Evolutionary conservation across 2,888 invertebrate species (phyloP).

Genomic region (Megastigmus dorsalis): DNA sequence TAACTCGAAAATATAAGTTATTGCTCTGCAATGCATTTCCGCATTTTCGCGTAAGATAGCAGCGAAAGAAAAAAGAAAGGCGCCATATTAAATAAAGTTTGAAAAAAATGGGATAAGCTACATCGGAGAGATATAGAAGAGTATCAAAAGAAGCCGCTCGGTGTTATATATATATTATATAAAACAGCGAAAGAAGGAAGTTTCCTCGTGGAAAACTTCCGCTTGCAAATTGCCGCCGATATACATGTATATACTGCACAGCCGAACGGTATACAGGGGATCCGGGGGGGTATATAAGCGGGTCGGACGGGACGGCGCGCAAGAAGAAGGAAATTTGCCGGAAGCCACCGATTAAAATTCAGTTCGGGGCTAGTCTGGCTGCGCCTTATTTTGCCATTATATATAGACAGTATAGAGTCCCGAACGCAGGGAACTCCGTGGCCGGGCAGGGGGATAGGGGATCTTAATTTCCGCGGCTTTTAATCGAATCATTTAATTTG

Average conservation of each 20-base stretch:
- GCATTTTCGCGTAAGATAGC: not conserved
- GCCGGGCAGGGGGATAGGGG: no score
- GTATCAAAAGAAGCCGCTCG: not conserved
- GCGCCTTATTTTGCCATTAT: no score
- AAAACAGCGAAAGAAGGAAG: not conserved
- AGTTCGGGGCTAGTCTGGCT: no score
- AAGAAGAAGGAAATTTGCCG: not conserved
- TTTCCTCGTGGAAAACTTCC: slow-evolving; percentile 1
- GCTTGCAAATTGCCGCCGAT: not conserved
- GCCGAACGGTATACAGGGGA: no score
- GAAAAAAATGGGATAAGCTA: not conserved
- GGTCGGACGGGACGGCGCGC: not conserved
- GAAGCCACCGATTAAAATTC: slow-evolving; percentile 30
- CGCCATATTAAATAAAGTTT: slow-evolving; percentile 17
- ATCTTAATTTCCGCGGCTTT: slow-evolving; percentile 65
- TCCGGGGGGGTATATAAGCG: no score
- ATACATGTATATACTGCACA: not conserved
- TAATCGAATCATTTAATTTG: slow-evolving; percentile 72
- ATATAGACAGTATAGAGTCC: no score
- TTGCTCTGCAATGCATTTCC: no score
- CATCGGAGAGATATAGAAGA: not conserved
- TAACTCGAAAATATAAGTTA: no score
- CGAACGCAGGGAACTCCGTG: no score
- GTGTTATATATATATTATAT: not conserved
- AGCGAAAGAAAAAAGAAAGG: not conserved